Base-by-base conservation (phyloP, 2,797 vertebrate species). In the Diglossa cyanea region DNA sequence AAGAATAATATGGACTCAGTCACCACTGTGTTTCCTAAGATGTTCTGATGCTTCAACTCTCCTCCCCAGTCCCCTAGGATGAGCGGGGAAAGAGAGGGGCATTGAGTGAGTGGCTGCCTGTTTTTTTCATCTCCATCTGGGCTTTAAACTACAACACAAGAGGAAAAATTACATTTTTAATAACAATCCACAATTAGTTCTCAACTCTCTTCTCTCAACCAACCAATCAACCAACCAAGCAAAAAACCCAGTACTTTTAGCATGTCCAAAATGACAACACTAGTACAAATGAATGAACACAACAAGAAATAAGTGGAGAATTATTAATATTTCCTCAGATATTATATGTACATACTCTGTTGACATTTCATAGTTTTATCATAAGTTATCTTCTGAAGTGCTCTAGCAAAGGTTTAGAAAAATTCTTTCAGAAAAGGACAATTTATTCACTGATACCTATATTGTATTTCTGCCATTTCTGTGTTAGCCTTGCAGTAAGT, bases 381-480 rank as follows among this genome's bases (percentile, higher is more conserved):
- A 6, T 21, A 48, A 13, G 5, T 25, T 75, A 19, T 37, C 42
- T 86, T 80, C 68, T 31, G 31, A 90, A 93, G 21, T 37, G 21
- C 9, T 75, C 25, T 13, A 67, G 7, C 10, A 68, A 82, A 70
- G 8, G 15, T 73, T 73, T 31, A 63, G 40, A 77, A 92, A 71
- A 88, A 74, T 42, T 72, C 16, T 63, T 20, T 71, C 45, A 88
- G 19, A 21, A 45, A 60, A 79, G 17, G 25, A 57, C 30, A 88
- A 63, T 88, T 71, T 93, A 71, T 93, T 80, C 54, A 71, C 16
- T 85, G 77, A 35, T 47, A 25, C 0, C 0, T 11, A 12, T 77
- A 84, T 72, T 72, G 74, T 76, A 71, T 83, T 94, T 91, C 81
- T 95, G 71, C 4, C 40, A 60, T 76, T 85, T 74, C 60, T 82